phyloP scores from a whole-genome alignment of 2,888 invertebrate genomes.

The Carpatolechia fugitivella region DNA sequence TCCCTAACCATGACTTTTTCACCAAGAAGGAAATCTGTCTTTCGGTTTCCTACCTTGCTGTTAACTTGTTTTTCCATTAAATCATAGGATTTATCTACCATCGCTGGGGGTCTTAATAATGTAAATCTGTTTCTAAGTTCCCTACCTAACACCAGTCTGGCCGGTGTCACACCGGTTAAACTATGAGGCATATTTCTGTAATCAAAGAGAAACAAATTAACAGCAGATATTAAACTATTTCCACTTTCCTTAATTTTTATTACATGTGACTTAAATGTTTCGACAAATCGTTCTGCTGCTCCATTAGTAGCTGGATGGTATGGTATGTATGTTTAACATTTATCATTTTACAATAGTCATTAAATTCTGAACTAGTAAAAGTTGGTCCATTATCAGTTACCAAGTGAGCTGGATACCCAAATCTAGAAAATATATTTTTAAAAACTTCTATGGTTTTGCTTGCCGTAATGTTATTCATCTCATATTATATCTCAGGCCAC shows the following conservation, averaged over 20 bases:
- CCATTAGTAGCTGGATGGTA: constrained; percentile 24
- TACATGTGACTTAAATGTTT: constrained; percentile 20
- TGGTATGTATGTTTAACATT: constrained; percentile 20
- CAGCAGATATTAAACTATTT: constrained; percentile 1
- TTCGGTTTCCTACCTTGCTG: too few relatives aligned
- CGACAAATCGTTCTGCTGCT: constrained; percentile 23
- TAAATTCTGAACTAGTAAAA: constrained; percentile 19
- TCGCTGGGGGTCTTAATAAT: constrained; percentile 12
- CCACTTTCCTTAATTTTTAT: constrained; percentile 20
- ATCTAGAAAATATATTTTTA: constrained; percentile 14
- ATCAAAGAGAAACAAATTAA: constrained; percentile 21
- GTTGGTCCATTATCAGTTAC: constrained; percentile 20
- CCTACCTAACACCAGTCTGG: constrained; percentile 17
- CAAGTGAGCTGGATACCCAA: constrained; percentile 18
- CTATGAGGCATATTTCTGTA: constrained; percentile 18
- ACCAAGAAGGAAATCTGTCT: too few relatives aligned
- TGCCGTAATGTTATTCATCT: constrained; percentile 16
- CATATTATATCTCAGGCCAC: constrained; percentile 20
- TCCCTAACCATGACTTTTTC: too few relatives aligned
- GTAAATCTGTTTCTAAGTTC: constrained; percentile 20
- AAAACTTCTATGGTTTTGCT: constrained; percentile 13
- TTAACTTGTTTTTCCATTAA: too few relatives aligned
- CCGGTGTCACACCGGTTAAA: constrained; percentile 18
- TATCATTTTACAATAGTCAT: constrained; percentile 16
- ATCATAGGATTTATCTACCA: too few relatives aligned